Percentiles rank a stretch among this genome's conserved stretches.
These are phyloP conservation scores for Aix galericulata DNA, from an alignment of 2,113 vertebrate species.

Conservation along the genomic window DNA sequence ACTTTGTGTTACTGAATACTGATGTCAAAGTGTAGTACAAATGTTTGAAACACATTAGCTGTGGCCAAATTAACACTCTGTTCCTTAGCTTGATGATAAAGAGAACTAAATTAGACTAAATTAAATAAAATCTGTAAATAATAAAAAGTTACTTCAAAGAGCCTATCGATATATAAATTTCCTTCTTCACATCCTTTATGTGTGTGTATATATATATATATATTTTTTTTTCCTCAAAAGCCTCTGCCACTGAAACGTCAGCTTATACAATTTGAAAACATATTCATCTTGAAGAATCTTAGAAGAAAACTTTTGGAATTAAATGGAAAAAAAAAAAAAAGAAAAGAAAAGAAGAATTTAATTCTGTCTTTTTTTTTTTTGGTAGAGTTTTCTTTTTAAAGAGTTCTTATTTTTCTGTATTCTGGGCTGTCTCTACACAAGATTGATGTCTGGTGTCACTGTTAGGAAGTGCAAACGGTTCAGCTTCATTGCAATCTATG, in stretches of 20 bases:
- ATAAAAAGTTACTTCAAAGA: background rate
- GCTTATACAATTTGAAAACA: constrained; percentile 39
- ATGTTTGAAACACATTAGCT: constrained; percentile 38
- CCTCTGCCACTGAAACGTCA: constrained; percentile 23
- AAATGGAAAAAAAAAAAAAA: background rate
- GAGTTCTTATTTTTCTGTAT: constrained; percentile 70
- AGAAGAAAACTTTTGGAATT: constrained; percentile 61
- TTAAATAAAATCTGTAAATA: background rate
- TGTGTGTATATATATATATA: background rate
- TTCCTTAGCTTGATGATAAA: constrained; percentile 34
- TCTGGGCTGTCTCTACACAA: constrained; percentile 80
- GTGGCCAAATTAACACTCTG: constrained; percentile 52
- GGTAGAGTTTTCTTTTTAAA: constrained; percentile 10
- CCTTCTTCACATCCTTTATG: constrained; percentile 12
- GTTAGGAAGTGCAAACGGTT: constrained; percentile 90
- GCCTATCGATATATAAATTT: background rate
- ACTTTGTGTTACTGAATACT: constrained; percentile 17
- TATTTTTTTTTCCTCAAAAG: background rate
- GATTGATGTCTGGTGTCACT: constrained; percentile 93
- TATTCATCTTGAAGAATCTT: constrained; percentile 67
- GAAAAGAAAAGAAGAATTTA: constrained; percentile 15
- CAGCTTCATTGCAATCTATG: constrained; percentile 87
- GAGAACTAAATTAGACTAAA: background rate
- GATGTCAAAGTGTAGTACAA: constrained; percentile 7
- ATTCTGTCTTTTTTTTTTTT: constrained; percentile 80